Evolutionary conservation across 2,888 invertebrate genomes (phyloP), one percentile per base, ranked within the genome.

Genomic region (Cordilura impudica): DNA sequence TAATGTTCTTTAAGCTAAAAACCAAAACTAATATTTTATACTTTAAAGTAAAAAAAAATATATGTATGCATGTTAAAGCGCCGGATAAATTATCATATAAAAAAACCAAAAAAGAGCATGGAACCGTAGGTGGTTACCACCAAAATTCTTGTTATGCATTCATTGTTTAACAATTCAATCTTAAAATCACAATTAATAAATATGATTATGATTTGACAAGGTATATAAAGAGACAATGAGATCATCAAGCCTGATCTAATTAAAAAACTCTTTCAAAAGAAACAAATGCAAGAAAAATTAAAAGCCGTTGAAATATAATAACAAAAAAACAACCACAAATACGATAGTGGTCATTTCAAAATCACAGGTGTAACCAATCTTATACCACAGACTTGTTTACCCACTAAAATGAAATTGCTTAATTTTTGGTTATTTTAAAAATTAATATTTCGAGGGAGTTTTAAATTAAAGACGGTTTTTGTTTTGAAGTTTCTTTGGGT

Each of bases 361-460:
- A 18, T 47, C 60, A 54, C 12, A 53, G 23, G 60, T 67, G 60
- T 26, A 47, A 51, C 45, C 21, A 67, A 74, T 66, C n/a, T 66
- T 26, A 16, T 14, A 7, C 2, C 21, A 26, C n/a, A n/a, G n/a
- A n/a, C n/a, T n/a, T 12, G 12, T 39, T n/a, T n/a, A n/a, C 12
- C 35, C 35, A 39, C 35, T 39, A 63, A 63, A 47, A 35, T 63
- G 56, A 54, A 72, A 72, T 54, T 61, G 35, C 56, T 67, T 67
- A 80, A 80, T 75, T 72, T 39, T 18, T 31, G n/a, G n/a, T n/a
- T n/a, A n/a, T 23, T 21, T 10, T 8, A 43, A 26, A 23, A 45
- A 45, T 16, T 14, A 14, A 16, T 47, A 8, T 21, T n/a, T 19
- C 14, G 23, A 16, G 21, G 18, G 29, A 29, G n/a, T 53, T 53